Percentiles rank a stretch among this genome's conserved stretches.
Evolutionary conservation across 2,797 vertebrate species (phyloP).

Genomic region (Chelonia mydas): DNA sequence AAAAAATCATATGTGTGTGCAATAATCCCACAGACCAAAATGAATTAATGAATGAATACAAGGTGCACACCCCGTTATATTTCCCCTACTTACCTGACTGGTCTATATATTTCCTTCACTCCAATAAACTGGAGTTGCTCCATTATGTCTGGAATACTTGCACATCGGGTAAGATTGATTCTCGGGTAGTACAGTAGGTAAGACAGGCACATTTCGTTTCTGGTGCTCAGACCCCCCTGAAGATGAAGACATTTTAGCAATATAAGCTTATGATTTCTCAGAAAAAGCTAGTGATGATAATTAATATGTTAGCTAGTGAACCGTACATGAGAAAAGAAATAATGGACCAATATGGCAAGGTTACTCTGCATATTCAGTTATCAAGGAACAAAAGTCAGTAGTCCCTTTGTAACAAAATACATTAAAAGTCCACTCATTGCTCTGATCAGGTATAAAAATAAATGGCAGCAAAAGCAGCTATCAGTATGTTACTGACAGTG

Average conservation of each 20-base stretch:
- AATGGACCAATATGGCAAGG: not conserved
- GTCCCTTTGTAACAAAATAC: not conserved
- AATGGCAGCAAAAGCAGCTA: not conserved
- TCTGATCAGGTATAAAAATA: not conserved
- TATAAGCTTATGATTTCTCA: not conserved
- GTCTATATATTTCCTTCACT: slow-evolving; percentile 88
- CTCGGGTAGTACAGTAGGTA: slow-evolving; percentile 90
- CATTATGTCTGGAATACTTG: slow-evolving; percentile 89
- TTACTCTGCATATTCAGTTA: not conserved
- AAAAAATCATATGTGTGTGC: not conserved
- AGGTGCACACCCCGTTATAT: not conserved
- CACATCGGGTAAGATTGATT: slow-evolving; percentile 89
- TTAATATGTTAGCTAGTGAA: not conserved
- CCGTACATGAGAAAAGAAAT: not conserved
- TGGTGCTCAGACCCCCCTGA: slow-evolving; percentile 89
- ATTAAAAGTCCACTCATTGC: not conserved
- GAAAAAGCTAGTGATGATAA: not conserved
- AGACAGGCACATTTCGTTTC: slow-evolving; percentile 91
- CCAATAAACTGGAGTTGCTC: slow-evolving; percentile 90
- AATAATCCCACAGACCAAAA: not conserved
- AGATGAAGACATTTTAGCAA: slow-evolving; percentile 63
- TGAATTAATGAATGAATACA: not conserved
- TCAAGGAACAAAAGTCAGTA: not conserved
- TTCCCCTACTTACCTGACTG: slow-evolving; percentile 83
- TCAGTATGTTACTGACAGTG: not conserved